Base-by-base conservation (phyloP, 1,140 invertebrate species). In the Anastrepha ludens region DNA sequence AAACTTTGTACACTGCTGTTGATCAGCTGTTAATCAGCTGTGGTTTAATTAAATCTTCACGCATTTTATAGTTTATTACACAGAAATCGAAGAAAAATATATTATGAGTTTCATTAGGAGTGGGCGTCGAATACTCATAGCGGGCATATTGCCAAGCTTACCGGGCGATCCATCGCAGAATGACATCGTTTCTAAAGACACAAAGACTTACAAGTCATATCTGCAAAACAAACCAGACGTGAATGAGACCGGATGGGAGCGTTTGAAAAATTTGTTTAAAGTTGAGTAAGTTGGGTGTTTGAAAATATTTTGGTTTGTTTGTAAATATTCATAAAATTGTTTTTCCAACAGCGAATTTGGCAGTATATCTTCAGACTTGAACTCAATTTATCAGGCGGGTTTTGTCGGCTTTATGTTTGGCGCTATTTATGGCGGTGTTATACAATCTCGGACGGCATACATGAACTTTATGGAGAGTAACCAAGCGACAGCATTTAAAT, bases 391-490 rank as follows among this genome's bases (percentile, higher is more conserved):
- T 9, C 95, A 96, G 90, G 94, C 94, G 20, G 93, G 94, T 8
- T 89, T 94, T 29, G 88, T 93, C 81, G 95, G 95, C 78, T 88
- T 93, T 5, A 94, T 96, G 65, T 62, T 95, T 65, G 96, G 96
- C 67, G 94, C 92, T 1, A 88, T 95, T 39, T 94, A 96, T 88
- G 96, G 96, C 59, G 96, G 96, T 78, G 91, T 96, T 89, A 89
- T 93, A 15, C 91, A 94, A 89, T 95, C 95, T n/a, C 94, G 94
- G 89, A 89, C 90, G 2, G 94, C 95, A 29, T 96, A 96, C 89
- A 67, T 95, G n/a, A 94, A 95, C 86, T 97, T 97, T 89, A 95
- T 97, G 89, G 94, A 95, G 91, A 96, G 94, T 85, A 97, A 97
- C 94, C 94, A 96, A 93, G 96, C 96, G 9, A 95, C 96, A 50